These are phyloP conservation scores for Cricetomys ansorgei DNA, from an alignment of 2,113 vertebrate species.

Conservation along the genomic window DNA sequence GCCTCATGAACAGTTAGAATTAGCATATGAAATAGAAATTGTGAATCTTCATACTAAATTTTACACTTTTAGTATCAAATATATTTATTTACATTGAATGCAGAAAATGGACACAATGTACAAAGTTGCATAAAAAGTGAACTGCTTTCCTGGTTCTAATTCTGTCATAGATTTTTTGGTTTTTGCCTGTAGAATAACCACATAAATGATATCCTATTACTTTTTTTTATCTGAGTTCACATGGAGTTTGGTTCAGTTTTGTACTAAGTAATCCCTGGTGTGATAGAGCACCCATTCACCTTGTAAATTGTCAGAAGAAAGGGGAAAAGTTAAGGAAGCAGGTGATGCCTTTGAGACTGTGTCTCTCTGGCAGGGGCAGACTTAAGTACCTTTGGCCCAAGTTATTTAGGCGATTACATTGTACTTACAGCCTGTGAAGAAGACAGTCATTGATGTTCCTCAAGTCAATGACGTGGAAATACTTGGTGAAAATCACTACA, in stretches of 20 bases:
- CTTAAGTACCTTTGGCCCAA: background rate
- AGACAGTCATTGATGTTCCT: background rate
- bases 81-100: background rate
- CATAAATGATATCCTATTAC: background rate
- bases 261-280: background rate
- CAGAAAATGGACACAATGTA: background rate
- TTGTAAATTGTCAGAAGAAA: background rate
- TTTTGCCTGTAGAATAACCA: background rate
- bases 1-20: background rate
- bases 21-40: background rate
- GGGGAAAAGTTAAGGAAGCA: background rate
- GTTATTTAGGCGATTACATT: background rate
- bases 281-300: background rate
- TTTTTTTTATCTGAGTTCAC: background rate
- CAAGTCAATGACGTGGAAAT: background rate
- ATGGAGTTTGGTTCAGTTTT: background rate
- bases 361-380: background rate
- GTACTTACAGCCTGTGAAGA: background rate
- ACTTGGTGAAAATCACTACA: background rate
- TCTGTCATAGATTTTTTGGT: background rate
- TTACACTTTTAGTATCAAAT: background rate
- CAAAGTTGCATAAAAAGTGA: too few species aligned
- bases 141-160: background rate
- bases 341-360: background rate
- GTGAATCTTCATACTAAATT: background rate